Base-by-base conservation (phyloP, 2,888 invertebrate genomes). In the Odontothrips loti region DNA sequence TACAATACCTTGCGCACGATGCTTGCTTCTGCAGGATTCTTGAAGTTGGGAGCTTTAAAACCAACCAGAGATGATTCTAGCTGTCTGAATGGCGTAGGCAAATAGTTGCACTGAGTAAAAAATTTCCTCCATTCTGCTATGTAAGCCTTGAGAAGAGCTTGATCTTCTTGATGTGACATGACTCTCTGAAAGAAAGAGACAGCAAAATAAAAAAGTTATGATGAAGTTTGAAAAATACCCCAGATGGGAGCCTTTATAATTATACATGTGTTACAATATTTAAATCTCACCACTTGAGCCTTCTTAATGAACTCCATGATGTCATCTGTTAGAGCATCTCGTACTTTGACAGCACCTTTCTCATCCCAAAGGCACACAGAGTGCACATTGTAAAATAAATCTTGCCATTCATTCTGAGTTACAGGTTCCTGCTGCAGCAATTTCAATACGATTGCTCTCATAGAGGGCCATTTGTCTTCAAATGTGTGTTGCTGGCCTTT, bases 41-140 rank as follows among this genome's bases (percentile, higher is more conserved):
- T 85, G 86, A 86, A 83, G 87, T 86, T 81, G 83, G 89, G 88
- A 84, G 89, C 89, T 82, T 89, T 89, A 87, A 94, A 94, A 34
- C 93, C 93, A 82, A 93, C 93, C 75, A 97, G 91, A 81, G 95
- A 92, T 84, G 93, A 93, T 89, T 98, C 98, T 84, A 99, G 89
- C 87, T 97, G 96, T 82, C 94, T 92, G 89, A 99, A 99, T 27
- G 98, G 98, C 84, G 97, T 95, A 0, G 98, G 98, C 85, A 99
- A 90, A 89, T 98, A 99, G 87, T 96, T 95, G 88, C 98, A 98
- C 87, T 99, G 99, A 8, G 97, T 96, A 87, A 98, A 98, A 89
- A 98, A 99, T 87, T 97, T 97, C 80, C 96, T 92, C 99, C 99
- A 99, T 88, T 99, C 99, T 10, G 94, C 92, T 85, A 99, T 99